Evolutionary conservation across 2,797 vertebrate species (phyloP).

Genomic region (Helarctos malayanus): DNA sequence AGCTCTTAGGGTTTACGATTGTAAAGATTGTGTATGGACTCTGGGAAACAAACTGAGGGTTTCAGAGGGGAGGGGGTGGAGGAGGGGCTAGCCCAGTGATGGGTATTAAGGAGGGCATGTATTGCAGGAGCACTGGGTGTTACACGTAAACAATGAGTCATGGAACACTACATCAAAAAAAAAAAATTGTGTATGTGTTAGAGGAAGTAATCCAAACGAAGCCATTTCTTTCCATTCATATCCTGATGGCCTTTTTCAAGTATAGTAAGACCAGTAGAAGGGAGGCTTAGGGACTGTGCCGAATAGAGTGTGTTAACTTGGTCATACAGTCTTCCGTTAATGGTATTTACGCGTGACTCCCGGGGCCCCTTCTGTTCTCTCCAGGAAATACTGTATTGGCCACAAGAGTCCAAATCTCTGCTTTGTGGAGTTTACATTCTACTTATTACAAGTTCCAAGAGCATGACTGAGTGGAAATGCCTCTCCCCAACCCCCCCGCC

Average conservation of each 20-base stretch:
- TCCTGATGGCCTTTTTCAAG: neutral
- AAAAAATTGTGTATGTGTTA: neutral
- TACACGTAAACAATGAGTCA: too few relatives aligned
- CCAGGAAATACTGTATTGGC: neutral
- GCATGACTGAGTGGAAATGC: neutral
- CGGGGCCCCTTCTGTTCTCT: neutral
- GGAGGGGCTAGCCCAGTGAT: too few relatives aligned
- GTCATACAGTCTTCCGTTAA: neutral
- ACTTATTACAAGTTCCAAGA: neutral
- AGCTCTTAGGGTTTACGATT: neutral
- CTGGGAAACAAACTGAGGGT: too few relatives aligned
- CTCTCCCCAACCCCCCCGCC: too few relatives aligned
- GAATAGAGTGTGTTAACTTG: neutral
- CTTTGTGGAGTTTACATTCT: neutral
- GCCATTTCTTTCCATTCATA: neutral
- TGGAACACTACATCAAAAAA: too few relatives aligned
- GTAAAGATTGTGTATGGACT: neutral
- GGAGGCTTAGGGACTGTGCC: neutral
- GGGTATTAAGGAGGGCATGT: too few relatives aligned
- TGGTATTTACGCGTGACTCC: neutral
- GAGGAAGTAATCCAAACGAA: neutral
- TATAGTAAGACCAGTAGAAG: neutral
- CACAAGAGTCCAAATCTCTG: neutral
- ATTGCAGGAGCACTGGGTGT: too few relatives aligned
- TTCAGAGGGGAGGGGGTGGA: too few relatives aligned